Evolutionary conservation across 1,140 invertebrate species (phyloP).

Genomic region (Lucilia cuprina): DNA sequence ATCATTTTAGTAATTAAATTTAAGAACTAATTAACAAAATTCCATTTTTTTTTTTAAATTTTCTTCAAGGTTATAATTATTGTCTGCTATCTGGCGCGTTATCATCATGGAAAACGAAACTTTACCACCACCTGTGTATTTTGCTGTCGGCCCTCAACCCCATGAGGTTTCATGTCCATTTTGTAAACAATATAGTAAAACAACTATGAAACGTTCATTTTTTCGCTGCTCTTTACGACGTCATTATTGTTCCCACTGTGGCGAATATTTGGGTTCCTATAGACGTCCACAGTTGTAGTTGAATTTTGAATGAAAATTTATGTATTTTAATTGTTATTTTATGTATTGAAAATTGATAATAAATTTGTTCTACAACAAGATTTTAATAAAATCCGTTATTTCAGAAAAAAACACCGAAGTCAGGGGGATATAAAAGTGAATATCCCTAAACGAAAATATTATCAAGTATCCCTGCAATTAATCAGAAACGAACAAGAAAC

Average conservation of each 20-base stretch:
- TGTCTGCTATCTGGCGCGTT: not conserved
- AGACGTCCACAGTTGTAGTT: conserved; percentile 52
- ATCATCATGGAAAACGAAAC: conserved; percentile 43
- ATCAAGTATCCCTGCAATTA: no score
- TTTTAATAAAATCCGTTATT: no score
- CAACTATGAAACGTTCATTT: conserved; percentile 48
- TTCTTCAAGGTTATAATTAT: not conserved
- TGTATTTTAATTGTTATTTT: not conserved
- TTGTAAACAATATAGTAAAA: conserved; percentile 50
- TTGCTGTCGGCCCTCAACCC: conserved; percentile 58
- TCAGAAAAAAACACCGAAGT: no score
- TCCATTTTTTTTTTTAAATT: not conserved
- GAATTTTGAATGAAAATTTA: not conserved
- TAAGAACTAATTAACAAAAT: not conserved
- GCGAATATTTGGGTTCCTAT: conserved; percentile 57
- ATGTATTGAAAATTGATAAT: not conserved
- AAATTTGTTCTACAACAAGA: no score
- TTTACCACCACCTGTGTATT: conserved; percentile 47
- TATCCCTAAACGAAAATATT: no score
- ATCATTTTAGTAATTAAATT: not conserved
- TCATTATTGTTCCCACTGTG: conserved; percentile 57
- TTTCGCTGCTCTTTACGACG: conserved; percentile 47
- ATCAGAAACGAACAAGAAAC: no score
- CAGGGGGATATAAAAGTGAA: no score
- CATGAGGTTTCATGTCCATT: conserved; percentile 58